Evolutionary conservation across 2,888 invertebrate genomes (phyloP).

Genomic region (Erpobdella octoculata): DNA sequence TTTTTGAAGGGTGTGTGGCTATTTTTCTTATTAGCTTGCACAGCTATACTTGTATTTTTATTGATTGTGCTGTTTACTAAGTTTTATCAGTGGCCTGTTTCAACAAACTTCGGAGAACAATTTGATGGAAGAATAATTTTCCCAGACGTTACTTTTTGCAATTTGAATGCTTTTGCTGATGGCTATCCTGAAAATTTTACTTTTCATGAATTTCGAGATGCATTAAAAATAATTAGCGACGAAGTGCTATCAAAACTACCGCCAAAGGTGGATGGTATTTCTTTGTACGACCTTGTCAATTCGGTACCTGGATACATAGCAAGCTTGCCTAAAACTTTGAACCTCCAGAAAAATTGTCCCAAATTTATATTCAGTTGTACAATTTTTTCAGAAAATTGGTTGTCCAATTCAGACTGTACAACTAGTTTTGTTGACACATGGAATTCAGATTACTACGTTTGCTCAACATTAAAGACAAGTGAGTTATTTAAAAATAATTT

Average conservation of each 20-base stretch:
- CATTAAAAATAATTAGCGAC: too few relatives aligned
- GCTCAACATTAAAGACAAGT: slow-evolving; percentile 11
- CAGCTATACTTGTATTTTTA: slow-evolving; percentile 4
- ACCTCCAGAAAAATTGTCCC: too few relatives aligned
- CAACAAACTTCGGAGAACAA: slow-evolving; percentile 16
- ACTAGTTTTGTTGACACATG: too few relatives aligned
- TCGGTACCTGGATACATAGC: neutral
- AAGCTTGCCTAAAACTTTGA: too few relatives aligned
- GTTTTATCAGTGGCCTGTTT: slow-evolving; percentile 18
- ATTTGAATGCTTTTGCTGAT: neutral
- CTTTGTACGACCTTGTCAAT: neutral
- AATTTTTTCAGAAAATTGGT: too few relatives aligned
- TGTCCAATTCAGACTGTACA: too few relatives aligned
- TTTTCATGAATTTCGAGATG: too few relatives aligned
- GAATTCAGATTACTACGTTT: neutral
- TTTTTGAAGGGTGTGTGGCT: slow-evolving; percentile 15
- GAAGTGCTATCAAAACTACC: too few relatives aligned
- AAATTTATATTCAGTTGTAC: too few relatives aligned
- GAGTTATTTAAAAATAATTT: neutral
- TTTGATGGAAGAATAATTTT: slow-evolving; percentile 3
- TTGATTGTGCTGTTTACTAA: neutral
- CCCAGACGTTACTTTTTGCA: slow-evolving; percentile 20
- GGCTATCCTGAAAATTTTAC: too few relatives aligned
- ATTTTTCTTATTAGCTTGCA: neutral
- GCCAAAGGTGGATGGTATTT: too few relatives aligned